Evolutionary conservation across 2,113 vertebrate genomes (phyloP).

Genomic region (Cheilinus undulatus): DNA sequence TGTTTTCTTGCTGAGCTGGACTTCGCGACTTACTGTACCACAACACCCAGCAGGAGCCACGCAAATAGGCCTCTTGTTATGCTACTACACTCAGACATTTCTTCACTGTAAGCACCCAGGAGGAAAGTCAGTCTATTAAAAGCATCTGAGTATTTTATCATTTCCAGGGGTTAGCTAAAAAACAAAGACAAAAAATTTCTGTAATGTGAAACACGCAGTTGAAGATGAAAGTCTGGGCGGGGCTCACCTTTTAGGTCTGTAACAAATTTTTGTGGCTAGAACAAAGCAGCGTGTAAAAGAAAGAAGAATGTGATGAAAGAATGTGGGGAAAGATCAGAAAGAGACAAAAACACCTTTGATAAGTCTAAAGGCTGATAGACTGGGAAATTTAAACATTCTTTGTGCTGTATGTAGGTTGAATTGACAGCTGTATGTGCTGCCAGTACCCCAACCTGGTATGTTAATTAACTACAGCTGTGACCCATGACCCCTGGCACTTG

Average conservation of each 20-base stretch:
- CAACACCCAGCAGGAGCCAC: slow-evolving; percentile 46
- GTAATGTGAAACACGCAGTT: slow-evolving; percentile 82
- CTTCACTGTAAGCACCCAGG: slow-evolving; percentile 64
- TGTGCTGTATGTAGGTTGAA: slow-evolving; percentile 52
- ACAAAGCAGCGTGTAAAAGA: slow-evolving; percentile 61
- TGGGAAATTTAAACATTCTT: slow-evolving; percentile 66
- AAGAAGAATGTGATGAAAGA: slow-evolving; percentile 66
- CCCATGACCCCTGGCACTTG: slow-evolving; percentile 79
- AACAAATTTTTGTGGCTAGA: slow-evolving; percentile 62
- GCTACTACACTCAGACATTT: slow-evolving; percentile 70
- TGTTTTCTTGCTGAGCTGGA: slow-evolving; percentile 58
- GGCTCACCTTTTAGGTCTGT: slow-evolving; percentile 70
- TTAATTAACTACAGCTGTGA: slow-evolving; percentile 81
- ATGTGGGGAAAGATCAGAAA: slow-evolving; percentile 47
- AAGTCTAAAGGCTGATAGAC: slow-evolving; percentile 53
- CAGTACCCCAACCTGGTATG: slow-evolving; percentile 72
- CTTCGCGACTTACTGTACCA: slow-evolving; percentile 29
- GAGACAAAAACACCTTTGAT: slow-evolving; percentile 75
- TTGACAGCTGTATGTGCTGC: slow-evolving; percentile 60
- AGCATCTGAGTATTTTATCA: slow-evolving; percentile 76
- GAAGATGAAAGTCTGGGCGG: slow-evolving; percentile 56
- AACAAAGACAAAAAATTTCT: slow-evolving; percentile 80
- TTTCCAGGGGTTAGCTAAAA: slow-evolving; percentile 73
- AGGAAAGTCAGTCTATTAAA: slow-evolving; percentile 55
- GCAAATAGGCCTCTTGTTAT: slow-evolving; percentile 80